Evolutionary conservation across 2,113 vertebrate genomes (phyloP), one percentile per base, ranked within the genome.

Genomic region (Myotis lucifugus): DNA sequence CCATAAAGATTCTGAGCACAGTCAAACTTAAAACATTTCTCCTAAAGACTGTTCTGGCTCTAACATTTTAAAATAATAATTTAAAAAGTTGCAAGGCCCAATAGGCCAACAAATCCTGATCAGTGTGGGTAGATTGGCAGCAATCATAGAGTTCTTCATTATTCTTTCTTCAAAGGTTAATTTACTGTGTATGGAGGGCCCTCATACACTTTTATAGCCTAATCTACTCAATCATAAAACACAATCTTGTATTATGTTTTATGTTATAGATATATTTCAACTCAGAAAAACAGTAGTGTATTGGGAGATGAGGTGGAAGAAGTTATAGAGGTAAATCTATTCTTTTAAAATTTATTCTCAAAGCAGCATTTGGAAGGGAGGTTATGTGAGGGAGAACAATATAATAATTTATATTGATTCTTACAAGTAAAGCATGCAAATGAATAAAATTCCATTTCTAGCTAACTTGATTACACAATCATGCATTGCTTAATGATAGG

Each of bases 401-500:
- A 54, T 17, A 81, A 52, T 54, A 34, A 90, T 88, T 82, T 92
- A 59, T 42, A 74, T 23, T 73, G 50, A 72, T 67, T 59, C 34
- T 95, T 89, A 37, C 54, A 78, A 90, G 77, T 52, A 90, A 94
- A 94, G 19, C 56, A 85, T 66, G 17, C 37, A 86, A 86, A 95
- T 82, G 50, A 81, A 61, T 79, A 91, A 29, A 48, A 81, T 40
- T 87, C 52, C 10, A 82, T 85, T 90, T 89, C 64, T 89, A 92
- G 25, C 29, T 85, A 95, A 86, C 52, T 84, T 88, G 72, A 70
- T 81, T 93, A 67, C 66, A 46, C 10, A 64, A 10, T 46, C 6
- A 32, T 64, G 9, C 17, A 42, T 83, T 83, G 25, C 37, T 83
- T 42, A 83, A 64, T 32, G 37, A 64, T 21, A 25, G 37, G 17